phyloP scores from a whole-genome alignment of 64 coral and sea anemone genomes.

The Hydrozoanthus tunicans region DNA sequence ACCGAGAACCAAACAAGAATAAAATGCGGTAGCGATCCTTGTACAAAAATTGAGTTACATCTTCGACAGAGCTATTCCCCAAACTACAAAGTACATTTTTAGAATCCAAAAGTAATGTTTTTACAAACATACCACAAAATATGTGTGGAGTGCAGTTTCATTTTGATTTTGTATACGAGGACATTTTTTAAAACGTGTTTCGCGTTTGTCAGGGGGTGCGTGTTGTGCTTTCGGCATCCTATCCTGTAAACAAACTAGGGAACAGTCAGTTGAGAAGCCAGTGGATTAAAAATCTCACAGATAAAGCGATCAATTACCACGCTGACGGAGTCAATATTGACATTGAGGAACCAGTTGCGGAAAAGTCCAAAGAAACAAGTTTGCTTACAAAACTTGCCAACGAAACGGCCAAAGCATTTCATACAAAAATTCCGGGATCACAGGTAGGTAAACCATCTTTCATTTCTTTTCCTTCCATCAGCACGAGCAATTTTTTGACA shows the following conservation, averaged over 20 bases:
- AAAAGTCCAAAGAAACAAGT: conserved; percentile 79
- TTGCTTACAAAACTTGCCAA: conserved; percentile 86
- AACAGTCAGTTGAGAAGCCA: conserved; percentile 61
- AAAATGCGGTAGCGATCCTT: too few relatives aligned
- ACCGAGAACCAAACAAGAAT: too few relatives aligned
- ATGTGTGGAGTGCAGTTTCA: too few relatives aligned
- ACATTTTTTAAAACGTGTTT: background rate
- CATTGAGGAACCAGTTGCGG: conserved; percentile 82
- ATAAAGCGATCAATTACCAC: conserved; percentile 68
- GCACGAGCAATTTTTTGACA: too few relatives aligned
- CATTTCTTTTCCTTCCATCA: too few relatives aligned
- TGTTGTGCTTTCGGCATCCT: conserved; percentile 83
- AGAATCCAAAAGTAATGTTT: too few relatives aligned
- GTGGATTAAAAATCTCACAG: conserved; percentile 89
- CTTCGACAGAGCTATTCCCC: too few relatives aligned
- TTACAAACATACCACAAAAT: too few relatives aligned
- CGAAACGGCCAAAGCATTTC: conserved; percentile 68
- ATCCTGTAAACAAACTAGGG: conserved; percentile 69
- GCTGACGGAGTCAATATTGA: conserved; percentile 99
- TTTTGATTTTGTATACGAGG: background rate
- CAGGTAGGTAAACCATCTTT: conserved; percentile 41
- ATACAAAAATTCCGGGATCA: conserved; percentile 74
- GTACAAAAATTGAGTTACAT: too few relatives aligned
- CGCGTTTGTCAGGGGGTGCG: conserved; percentile 70
- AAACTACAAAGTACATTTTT: too few relatives aligned